Base-by-base conservation (phyloP, 1,140 invertebrate species). In the Paralvinella palmiformis region DNA sequence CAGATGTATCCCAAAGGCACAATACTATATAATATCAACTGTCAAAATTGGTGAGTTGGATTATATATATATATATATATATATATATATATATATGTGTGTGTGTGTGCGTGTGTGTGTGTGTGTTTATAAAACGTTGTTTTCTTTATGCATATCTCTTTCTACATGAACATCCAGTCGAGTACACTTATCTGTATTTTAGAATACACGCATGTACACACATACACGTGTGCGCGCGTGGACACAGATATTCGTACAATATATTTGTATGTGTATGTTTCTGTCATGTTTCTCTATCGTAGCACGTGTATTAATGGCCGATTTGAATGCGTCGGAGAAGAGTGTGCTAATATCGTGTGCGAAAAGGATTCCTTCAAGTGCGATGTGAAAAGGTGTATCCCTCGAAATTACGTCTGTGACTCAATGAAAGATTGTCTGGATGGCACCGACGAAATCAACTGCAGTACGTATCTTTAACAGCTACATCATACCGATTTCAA, bases 341-440 rank as follows among this genome's bases (percentile, higher is more conserved):
- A n/a, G n/a, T n/a, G n/a, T n/a, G n/a, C n/a, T n/a, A n/a, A n/a
- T n/a, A n/a, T n/a, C n/a, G n/a, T n/a, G 27, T 57, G 55, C 13
- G 55, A 57, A 22, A 57, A 60, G 10, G 63, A 65, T 27, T 59
- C 52, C 29, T 13, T 44, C 15, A 60, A 57, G 27, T 4, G 15
- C 3, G 44, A 33, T 17, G 31, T 20, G 15, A 33, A 59, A 20
- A 65, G 33, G 37, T 72, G 69, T 45, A 62, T 70, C 35, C 20
- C 53, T 45, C 45, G 82, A 50, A 61, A 79, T 5, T 81, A 84
- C 37, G 79, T 90, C 32, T 92, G 90, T 72, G 85, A 94, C 73
- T 87, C 86, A 0, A 77, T 86, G 50, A 71, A 71, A 1, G 84
- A 93, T 68, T 94, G 91, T 71, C 69, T 71, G 33, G 89, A 89